Percentiles rank a stretch among this genome's conserved stretches.
These are phyloP conservation scores for Phainopepla nitens DNA, from an alignment of 2,113 vertebrate genomes.

Conservation along the genomic window DNA sequence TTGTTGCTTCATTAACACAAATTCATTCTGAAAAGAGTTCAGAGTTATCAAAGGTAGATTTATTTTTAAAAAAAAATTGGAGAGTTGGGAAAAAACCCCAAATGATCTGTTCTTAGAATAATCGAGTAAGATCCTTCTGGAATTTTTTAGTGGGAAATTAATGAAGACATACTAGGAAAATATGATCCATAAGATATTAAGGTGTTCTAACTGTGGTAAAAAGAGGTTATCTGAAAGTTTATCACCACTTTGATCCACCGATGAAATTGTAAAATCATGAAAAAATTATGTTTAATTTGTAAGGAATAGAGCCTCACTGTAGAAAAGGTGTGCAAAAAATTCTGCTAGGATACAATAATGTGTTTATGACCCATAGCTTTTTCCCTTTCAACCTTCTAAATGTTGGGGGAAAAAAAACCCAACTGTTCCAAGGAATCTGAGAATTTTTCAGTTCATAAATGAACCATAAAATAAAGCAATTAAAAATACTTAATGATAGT, in stretches of 20 bases:
- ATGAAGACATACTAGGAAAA: not conserved
- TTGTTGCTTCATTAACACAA: not conserved
- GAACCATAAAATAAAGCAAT: constrained; percentile 31
- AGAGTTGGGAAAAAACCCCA: not conserved
- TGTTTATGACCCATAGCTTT: not conserved
- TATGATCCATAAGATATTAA: not conserved
- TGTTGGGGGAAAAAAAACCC: not conserved
- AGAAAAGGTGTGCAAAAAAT: not conserved
- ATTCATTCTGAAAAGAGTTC: not conserved
- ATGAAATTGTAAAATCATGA: not conserved
- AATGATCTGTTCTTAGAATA: not conserved
- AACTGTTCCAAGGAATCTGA: not conserved
- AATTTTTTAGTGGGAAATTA: not conserved
- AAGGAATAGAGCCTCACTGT: not conserved
- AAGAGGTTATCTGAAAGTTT: not conserved
- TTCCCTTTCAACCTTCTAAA: not conserved
- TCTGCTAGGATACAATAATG: not conserved
- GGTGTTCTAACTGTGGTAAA: not conserved
- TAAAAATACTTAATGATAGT: constrained; percentile 26
- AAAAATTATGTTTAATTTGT: not conserved
- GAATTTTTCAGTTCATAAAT: constrained; percentile 16
- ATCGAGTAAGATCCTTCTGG: not conserved
- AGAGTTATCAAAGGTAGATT: not conserved
- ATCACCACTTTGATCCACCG: not conserved
- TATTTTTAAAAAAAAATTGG: not conserved